These are phyloP conservation scores for Subacronicta megacephala DNA, from an alignment of 2,888 invertebrate genomes.

Conservation along the genomic window DNA sequence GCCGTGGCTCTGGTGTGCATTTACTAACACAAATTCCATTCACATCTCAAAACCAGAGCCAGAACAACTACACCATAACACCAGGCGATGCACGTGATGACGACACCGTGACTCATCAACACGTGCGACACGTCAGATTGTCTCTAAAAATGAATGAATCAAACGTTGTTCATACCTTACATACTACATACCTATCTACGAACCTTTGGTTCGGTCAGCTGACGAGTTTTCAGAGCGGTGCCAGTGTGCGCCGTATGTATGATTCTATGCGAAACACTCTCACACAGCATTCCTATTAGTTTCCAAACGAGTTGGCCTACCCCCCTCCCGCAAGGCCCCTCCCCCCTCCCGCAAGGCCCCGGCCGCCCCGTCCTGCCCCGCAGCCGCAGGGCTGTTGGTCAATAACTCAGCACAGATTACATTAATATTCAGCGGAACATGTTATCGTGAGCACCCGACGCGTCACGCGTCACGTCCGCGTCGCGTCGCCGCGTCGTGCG, in stretches of 20 bases:
- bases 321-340: background rate
- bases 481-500: background rate
- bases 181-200: too few species aligned
- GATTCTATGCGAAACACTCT: constrained; percentile 3
- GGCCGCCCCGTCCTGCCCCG: background rate
- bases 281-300: constrained; percentile 12
- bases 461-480: background rate
- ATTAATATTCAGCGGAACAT: constrained; percentile 7
- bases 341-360: background rate
- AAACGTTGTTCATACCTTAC: too few species aligned
- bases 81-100: too few species aligned
- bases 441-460: constrained; percentile 4
- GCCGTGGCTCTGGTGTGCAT: too few species aligned
- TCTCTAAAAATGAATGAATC: constrained; percentile 1
- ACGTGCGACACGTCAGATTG: too few species aligned
- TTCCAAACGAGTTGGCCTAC: constrained; percentile 3
- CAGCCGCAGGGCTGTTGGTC: background rate
- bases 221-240: background rate
- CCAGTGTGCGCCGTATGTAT: too few species aligned
- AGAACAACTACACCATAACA: too few species aligned
- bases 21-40: too few species aligned
- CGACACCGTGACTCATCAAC: too few species aligned
- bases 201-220: background rate
- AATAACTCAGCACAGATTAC: background rate
- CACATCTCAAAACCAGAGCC: too few species aligned